Conservation (phyloP, 2,888 invertebrate genomes). For the Lithophane leautieri region DNA sequence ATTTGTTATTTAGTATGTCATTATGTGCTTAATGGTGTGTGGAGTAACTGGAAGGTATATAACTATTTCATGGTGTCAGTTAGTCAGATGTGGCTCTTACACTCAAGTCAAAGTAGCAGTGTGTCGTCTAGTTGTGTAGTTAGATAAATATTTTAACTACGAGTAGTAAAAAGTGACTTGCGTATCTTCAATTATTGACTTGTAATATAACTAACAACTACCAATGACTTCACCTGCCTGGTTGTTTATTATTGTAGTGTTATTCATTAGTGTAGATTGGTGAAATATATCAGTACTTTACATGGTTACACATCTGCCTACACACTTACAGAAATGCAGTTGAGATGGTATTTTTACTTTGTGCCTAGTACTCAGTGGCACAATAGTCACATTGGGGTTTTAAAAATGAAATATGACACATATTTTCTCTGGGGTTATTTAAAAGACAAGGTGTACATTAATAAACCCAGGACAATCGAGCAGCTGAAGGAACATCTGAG, state of each 20-base stretch:
- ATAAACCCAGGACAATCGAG: too few relatives aligned
- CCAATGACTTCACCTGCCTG: background rate
- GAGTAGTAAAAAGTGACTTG: background rate
- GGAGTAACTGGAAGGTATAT: slow-evolving; percentile 15
- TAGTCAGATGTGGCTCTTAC: slow-evolving; percentile 1
- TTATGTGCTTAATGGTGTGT: slow-evolving; percentile 46
- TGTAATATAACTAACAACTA: background rate
- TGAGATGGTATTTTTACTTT: background rate
- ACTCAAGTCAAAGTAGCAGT: background rate
- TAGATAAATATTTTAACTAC: slow-evolving; percentile 5
- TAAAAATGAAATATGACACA: too few relatives aligned
- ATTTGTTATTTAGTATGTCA: slow-evolving; percentile 32
- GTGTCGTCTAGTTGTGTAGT: background rate
- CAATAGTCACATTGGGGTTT: too few relatives aligned
- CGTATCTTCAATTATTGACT: background rate
- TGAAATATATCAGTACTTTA: background rate
- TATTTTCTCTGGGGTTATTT: too few relatives aligned
- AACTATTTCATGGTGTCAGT: slow-evolving; percentile 6
- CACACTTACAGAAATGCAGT: background rate
- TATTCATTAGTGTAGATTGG: background rate
- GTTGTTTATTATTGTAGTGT: background rate
- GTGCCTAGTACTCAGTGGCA: too few relatives aligned
- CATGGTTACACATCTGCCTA: background rate
- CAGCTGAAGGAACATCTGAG: too few relatives aligned
- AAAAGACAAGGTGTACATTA: too few relatives aligned